A percentile compares a stretch with the other conserved stretches of the same genome.
These are phyloP conservation scores for Epistrophella euchroma DNA, from an alignment of 2,888 invertebrate genomes.

Conservation along the genomic window DNA sequence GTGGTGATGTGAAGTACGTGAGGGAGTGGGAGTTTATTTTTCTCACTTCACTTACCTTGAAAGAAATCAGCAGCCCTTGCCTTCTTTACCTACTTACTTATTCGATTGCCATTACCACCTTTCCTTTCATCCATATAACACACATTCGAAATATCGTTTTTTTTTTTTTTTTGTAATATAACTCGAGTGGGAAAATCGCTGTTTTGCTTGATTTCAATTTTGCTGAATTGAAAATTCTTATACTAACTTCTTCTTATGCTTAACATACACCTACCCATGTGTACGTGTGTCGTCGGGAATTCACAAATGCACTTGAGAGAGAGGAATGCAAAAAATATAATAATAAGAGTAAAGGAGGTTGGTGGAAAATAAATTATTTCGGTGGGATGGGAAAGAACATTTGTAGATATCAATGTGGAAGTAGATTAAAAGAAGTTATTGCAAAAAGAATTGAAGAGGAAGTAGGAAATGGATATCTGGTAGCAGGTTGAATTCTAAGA, in stretches of 20 bases:
- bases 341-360: not conserved
- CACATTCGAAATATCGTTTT: conserved; percentile 55
- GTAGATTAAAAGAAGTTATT: conserved; percentile 71
- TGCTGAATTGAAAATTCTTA: conserved; percentile 61
- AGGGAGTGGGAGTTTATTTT: conserved; percentile 51
- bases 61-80: conserved; percentile 8
- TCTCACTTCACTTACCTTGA: conserved; percentile 44
- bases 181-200: conserved; percentile 63
- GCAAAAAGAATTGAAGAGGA: conserved; percentile 60
- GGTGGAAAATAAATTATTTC: conserved; percentile 63
- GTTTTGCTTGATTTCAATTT: conserved; percentile 76
- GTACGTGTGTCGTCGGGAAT: conserved; percentile 11
- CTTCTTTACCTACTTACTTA: conserved; percentile 28
- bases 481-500: conserved; percentile 14
- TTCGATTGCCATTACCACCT: conserved; percentile 25
- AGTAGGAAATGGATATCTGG: conserved; percentile 27
- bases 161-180: conserved; percentile 1
- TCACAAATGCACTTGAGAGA: conserved; percentile 65
- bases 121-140: conserved; percentile 19
- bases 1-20: conserved; percentile 31
- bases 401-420: conserved; percentile 53
- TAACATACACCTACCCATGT: not conserved
- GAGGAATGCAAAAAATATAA: conserved; percentile 24
- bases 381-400: conserved; percentile 2
- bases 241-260: not conserved